Percentiles rank a stretch among this genome's conserved stretches.
Evolutionary conservation across 2,797 vertebrate species (phyloP).

Genomic region (Aselliscus stoliczkanus): DNA sequence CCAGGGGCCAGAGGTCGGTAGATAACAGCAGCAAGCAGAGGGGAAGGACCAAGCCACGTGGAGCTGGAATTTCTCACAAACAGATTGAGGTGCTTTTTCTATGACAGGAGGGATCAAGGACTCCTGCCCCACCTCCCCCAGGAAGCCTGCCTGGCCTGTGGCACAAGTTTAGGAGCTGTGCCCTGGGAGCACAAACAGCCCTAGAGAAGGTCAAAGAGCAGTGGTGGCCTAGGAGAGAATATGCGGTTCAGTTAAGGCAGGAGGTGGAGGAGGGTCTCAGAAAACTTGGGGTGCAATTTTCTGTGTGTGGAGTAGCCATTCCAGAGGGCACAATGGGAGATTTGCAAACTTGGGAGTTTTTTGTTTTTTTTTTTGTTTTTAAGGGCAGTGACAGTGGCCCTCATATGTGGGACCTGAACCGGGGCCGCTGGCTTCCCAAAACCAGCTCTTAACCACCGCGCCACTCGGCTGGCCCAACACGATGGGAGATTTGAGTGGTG

Average conservation of each 20-base stretch:
- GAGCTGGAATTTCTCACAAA: background rate
- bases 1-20: background rate
- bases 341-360: too few relatives aligned
- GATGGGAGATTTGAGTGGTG: background rate
- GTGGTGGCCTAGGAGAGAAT: background rate
- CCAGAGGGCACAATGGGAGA: background rate
- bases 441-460: too few relatives aligned
- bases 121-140: background rate
- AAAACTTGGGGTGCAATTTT: background rate
- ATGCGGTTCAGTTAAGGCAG: fast-evolving
- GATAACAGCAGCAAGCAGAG: background rate
- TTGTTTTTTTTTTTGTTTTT: too few relatives aligned
- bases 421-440: too few relatives aligned
- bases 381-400: too few relatives aligned
- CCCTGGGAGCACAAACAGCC: background rate
- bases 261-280: background rate
- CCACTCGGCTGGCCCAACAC: too few relatives aligned
- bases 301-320: background rate
- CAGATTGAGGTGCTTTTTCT: background rate
- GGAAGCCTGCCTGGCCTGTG: background rate
- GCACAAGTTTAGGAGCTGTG: background rate
- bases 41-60: background rate
- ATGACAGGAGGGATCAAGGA: background rate
- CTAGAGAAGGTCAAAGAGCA: background rate
- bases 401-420: too few relatives aligned